These are phyloP conservation scores for Pseudomyrmex dendroicus DNA, from an alignment of 1,140 invertebrate genomes.

Conservation along the genomic window DNA sequence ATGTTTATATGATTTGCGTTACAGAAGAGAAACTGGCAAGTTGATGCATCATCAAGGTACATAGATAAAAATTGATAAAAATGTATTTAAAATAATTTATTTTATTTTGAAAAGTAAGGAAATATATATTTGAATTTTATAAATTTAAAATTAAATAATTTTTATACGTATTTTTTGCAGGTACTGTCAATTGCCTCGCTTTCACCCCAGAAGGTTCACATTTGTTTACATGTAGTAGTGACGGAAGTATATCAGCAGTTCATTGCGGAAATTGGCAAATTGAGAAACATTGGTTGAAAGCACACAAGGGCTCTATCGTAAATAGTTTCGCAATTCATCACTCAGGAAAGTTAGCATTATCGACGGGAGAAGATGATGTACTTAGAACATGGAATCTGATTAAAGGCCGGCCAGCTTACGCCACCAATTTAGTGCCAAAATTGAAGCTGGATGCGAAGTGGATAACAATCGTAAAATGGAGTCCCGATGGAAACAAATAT, in stretches of 20 bases:
- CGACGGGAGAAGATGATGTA: conserved; percentile 93
- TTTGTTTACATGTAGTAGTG: conserved; percentile 92
- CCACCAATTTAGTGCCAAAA: conserved; percentile 92
- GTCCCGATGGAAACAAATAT: conserved; percentile 90
- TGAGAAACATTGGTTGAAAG: conserved; percentile 91
- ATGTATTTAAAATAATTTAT: background rate
- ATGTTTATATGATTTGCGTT: conserved; percentile 93
- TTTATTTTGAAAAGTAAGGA: no score
- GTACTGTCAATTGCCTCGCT: conserved; percentile 90
- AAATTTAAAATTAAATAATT: background rate
- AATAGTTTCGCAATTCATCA: conserved; percentile 93
- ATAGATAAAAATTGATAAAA: conserved; percentile 9
- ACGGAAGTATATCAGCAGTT: conserved; percentile 93
- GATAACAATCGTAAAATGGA: conserved; percentile 87
- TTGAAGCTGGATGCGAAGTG: conserved; percentile 84
- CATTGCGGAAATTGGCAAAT: conserved; percentile 93
- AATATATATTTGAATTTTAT: no score
- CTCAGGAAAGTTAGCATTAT: conserved; percentile 94
- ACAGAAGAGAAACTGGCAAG: conserved; percentile 91
- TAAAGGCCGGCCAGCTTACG: conserved; percentile 95
- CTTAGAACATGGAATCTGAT: conserved; percentile 97
- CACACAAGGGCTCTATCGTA: conserved; percentile 89
- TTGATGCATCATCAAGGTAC: conserved; percentile 92
- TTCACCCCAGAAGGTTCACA: conserved; percentile 92
- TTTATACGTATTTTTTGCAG: conserved; percentile 75